Conservation (phyloP, 2,113 vertebrate genomes). For the Caretta caretta region DNA sequence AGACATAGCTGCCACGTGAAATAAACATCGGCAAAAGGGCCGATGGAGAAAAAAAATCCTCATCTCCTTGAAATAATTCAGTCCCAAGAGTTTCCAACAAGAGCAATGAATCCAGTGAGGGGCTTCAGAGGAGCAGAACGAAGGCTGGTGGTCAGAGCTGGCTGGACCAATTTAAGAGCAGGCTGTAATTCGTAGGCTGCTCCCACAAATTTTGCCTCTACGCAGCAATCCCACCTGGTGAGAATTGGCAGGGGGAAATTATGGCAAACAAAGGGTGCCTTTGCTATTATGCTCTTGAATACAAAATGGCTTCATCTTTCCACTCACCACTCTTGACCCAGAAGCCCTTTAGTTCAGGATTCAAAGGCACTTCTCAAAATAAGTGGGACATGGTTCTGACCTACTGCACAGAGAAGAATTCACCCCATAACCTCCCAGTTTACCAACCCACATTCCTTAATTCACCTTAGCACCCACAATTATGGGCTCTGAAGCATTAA, state of each 20-base stretch:
- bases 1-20: constrained; percentile 16
- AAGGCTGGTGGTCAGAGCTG: background rate
- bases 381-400: fast-evolving
- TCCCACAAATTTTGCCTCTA: background rate
- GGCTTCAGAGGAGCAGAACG: background rate
- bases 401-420: background rate
- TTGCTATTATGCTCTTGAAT: fast-evolving
- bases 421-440: background rate
- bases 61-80: background rate
- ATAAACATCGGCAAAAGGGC: constrained; percentile 1
- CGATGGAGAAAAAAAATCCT: background rate
- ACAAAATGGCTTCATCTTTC: background rate
- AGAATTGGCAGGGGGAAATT: fast-evolving
- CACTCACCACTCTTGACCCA: background rate
- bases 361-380: background rate
- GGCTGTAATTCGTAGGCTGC: fast-evolving
- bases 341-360: fast-evolving
- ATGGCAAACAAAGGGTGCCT: fast-evolving
- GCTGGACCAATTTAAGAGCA: fast-evolving
- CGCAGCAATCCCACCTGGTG: background rate
- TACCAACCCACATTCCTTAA: background rate
- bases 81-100: background rate
- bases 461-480: background rate
- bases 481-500: background rate
- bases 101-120: fast-evolving